phyloP scores from a whole-genome alignment of 2,888 invertebrate species.

The Eugnorisma glareosa region DNA sequence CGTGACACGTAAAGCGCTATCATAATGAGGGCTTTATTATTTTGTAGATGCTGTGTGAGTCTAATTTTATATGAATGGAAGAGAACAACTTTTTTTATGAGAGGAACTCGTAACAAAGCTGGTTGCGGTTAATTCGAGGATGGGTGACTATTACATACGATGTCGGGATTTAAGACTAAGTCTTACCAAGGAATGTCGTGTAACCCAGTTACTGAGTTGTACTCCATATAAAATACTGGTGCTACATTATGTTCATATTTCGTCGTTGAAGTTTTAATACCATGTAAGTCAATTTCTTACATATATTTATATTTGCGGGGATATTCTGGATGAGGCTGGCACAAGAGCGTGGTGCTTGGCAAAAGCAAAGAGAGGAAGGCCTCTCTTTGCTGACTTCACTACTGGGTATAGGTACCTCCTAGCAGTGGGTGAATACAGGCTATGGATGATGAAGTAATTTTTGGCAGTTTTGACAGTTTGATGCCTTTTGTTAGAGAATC shows the following conservation, averaged over 20 bases:
- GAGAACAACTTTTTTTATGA: neutral
- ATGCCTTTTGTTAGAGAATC: too few relatives aligned
- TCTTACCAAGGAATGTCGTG: neutral
- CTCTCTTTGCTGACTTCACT: too few relatives aligned
- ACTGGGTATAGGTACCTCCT: too few relatives aligned
- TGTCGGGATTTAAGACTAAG: neutral
- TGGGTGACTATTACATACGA: neutral
- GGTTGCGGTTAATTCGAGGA: neutral
- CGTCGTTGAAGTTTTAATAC: too few relatives aligned
- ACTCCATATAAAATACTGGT: neutral
- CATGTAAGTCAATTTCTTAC: too few relatives aligned
- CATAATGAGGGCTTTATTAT: constrained; percentile 40
- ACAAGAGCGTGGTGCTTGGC: too few relatives aligned
- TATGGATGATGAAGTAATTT: too few relatives aligned
- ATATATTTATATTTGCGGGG: too few relatives aligned
- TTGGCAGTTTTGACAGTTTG: too few relatives aligned
- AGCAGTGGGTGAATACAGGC: too few relatives aligned
- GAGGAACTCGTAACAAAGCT: neutral
- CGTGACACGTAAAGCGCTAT: constrained; percentile 24
- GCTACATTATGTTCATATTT: neutral
- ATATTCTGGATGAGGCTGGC: too few relatives aligned
- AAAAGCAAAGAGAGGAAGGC: too few relatives aligned
- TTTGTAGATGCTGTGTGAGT: neutral
- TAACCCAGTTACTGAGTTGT: neutral
- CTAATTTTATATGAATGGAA: constrained; percentile 1